Conservation (phyloP, 1,140 invertebrate species). For the Pararge aegeria region DNA sequence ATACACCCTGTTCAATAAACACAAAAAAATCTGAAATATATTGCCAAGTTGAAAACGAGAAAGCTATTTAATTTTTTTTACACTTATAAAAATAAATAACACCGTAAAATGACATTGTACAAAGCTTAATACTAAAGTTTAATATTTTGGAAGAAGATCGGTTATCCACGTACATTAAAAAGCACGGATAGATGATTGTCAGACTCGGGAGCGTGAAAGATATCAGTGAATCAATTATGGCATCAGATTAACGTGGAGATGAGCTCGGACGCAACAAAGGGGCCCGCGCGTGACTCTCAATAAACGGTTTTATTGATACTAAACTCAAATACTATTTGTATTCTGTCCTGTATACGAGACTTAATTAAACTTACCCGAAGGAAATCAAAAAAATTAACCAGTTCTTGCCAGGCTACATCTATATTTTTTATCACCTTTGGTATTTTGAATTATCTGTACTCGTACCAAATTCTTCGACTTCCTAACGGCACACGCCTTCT, state of each 20-base stretch:
- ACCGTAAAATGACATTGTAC: too few relatives aligned
- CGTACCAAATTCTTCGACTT: too few relatives aligned
- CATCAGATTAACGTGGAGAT: slow-evolving; percentile 61
- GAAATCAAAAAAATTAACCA: background rate
- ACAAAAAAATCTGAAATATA: too few relatives aligned
- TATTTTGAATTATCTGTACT: too few relatives aligned
- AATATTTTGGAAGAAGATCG: background rate
- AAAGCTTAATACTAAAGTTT: too few relatives aligned
- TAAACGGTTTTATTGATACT: slow-evolving; percentile 42
- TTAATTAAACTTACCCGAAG: background rate
- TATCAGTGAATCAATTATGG: slow-evolving; percentile 59
- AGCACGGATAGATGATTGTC: background rate
- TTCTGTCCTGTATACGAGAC: slow-evolving; percentile 6
- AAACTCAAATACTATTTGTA: slow-evolving; percentile 8
- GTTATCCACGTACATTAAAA: slow-evolving; percentile 4
- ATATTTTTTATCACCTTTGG: background rate
- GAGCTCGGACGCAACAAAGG: slow-evolving; percentile 47
- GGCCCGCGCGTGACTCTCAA: slow-evolving; percentile 53
- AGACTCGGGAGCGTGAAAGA: slow-evolving; percentile 30
- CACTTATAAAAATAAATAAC: too few relatives aligned
- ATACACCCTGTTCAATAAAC: too few relatives aligned
- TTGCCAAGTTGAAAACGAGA: too few relatives aligned
- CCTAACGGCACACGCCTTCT: too few relatives aligned
- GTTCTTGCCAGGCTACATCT: background rate
- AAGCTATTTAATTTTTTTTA: too few relatives aligned